phyloP scores from a whole-genome alignment of 2,888 invertebrate genomes.

The Ennomos erosarius region DNA sequence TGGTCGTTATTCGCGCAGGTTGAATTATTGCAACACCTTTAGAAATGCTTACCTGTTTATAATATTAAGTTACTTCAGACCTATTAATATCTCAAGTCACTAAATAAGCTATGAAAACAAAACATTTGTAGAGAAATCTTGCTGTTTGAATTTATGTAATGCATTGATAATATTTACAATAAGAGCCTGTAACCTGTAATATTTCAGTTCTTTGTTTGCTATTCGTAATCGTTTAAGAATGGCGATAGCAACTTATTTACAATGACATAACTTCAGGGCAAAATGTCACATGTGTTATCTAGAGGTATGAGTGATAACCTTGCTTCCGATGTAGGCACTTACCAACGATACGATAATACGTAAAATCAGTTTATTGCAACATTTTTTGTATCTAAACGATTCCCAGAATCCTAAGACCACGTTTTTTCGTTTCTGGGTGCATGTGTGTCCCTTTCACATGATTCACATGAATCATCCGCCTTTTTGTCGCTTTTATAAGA shows the following conservation, averaged over 20 bases:
- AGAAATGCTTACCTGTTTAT: slow-evolving; percentile 22
- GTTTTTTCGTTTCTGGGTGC: slow-evolving; percentile 1
- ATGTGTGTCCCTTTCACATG: slow-evolving; percentile 29
- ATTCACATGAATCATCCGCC: slow-evolving; percentile 42
- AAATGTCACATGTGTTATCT: slow-evolving; percentile 49
- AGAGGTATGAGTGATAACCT: slow-evolving; percentile 34
- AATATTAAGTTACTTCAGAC: slow-evolving; percentile 1
- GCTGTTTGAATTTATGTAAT: too few relatives aligned
- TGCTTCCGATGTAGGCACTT: slow-evolving; percentile 30
- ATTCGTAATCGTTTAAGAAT: neutral
- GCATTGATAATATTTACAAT: neutral
- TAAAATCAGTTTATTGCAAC: slow-evolving; percentile 1
- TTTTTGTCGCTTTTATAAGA: slow-evolving; percentile 37
- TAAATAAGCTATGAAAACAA: too few relatives aligned
- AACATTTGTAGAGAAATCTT: too few relatives aligned
- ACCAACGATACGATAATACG: slow-evolving; percentile 15
- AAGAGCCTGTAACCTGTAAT: neutral
- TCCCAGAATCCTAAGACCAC: slow-evolving; percentile 14
- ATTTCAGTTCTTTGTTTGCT: neutral
- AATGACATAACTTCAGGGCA: slow-evolving; percentile 42
- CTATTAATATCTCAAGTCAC: too few relatives aligned
- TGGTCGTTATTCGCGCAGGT: slow-evolving; percentile 51
- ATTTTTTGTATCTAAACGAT: slow-evolving; percentile 13
- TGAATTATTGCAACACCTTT: slow-evolving; percentile 45
- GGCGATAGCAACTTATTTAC: slow-evolving; percentile 25